Base-by-base conservation (phyloP, 2,113 vertebrate species). In the Solea solea region DNA sequence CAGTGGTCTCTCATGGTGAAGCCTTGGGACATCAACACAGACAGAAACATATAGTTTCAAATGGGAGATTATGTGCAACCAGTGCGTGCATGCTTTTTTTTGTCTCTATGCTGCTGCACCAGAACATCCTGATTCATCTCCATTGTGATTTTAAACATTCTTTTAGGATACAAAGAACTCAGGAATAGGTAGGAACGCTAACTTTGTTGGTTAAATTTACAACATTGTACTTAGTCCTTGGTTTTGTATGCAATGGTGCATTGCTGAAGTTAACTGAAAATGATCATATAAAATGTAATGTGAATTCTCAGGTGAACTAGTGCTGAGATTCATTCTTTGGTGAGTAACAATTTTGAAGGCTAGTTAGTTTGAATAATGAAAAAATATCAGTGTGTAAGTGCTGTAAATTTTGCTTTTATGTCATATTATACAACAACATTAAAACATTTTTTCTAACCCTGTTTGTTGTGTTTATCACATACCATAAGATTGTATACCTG, bases 321-420 rank as follows among this genome's bases (percentile, higher is more conserved):
- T 76, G 66, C 66, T 49, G 16, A 66, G 77, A 82, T 72, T 62
- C 4, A 64, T 70, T 67, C 45, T 58, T 77, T 79, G 28, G 75
- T 73, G n/a, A 69, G 66, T 74, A 52, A 61, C 8, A 5, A 74
- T 79, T 69, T 87, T 89, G 82, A 91, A 88, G 82, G 68, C 71
- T 83, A 55, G 46, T 65, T 80, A 80, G 69, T 88, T 75, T 76
- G 34, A 25, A 25, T 52, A 9, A 21, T 10, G 71, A 80, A 45
- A 64, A 82, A 39, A 50, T 76, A 83, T 79, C 79, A 80, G 64
- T 88, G 58, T 61, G 72, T 86, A 83, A 74, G 50, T 85, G 80
- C 78, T 93, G 92, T 92, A 91, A 45, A 91, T 91, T 77, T 62
- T 89, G 76, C 87, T 91, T 88, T 83, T 58, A 75, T 82, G 70